These are phyloP conservation scores for Galendromus occidentalis DNA, from an alignment of 1,140 invertebrate species.

Conservation along the genomic window DNA sequence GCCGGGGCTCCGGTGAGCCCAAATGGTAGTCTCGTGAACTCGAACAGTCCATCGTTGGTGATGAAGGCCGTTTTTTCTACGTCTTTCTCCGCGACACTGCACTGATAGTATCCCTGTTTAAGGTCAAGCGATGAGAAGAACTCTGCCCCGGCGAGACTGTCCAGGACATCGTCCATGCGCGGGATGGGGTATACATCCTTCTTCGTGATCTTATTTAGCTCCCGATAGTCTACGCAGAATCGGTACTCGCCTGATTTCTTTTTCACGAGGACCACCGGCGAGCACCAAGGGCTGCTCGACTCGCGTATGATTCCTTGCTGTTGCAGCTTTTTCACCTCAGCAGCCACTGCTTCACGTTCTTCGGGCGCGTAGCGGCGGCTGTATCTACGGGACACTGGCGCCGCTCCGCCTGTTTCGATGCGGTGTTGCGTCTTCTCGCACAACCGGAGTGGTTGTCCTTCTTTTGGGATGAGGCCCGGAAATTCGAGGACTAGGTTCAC, in stretches of 20 bases:
- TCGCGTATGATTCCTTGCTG: neutral
- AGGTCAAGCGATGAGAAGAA: no score
- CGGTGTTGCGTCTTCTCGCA: constrained; percentile 17
- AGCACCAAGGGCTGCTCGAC: constrained; percentile 9
- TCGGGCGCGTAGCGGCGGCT: neutral
- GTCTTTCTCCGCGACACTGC: no score
- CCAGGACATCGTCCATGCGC: no score
- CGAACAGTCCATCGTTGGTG: constrained; percentile 15
- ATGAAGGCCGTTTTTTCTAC: constrained; percentile 21
- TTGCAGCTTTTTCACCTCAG: constrained; percentile 13
- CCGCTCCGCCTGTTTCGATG: constrained; percentile 21
- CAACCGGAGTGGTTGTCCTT: neutral
- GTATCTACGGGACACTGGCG: constrained; percentile 16
- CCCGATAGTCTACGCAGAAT: constrained; percentile 31
- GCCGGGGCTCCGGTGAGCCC: constrained; percentile 14
- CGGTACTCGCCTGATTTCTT: constrained; percentile 26
- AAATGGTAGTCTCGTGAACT: constrained; percentile 17
- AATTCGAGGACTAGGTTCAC: neutral
- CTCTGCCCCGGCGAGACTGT: no score
- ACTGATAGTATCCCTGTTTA: no score
- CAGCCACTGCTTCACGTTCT: constrained; percentile 14
- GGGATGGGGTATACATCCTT: no score
- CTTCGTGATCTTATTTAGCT: constrained; percentile 25
- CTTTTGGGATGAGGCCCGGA: neutral
- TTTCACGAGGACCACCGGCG: constrained; percentile 17